Evolutionary conservation across 2,113 vertebrate genomes (phyloP), one percentile per base, ranked within the genome.

Genomic region (Chionodraco myersi): DNA sequence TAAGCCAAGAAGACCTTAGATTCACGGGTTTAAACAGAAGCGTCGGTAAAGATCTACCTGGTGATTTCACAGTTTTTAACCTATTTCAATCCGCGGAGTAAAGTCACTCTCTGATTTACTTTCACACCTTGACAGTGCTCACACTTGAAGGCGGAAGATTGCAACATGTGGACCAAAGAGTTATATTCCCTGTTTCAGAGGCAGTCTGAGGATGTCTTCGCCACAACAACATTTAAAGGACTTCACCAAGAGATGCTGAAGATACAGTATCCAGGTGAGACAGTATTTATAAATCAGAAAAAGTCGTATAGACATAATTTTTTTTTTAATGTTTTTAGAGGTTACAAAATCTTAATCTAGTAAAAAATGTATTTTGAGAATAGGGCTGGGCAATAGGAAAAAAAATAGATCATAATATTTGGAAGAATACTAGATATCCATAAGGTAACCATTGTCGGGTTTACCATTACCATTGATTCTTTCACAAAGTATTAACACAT

Each of bases 21-120:
- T 82, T 72, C 61, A 49, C 54, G 71, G 62, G 53, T 78, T 44
- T 73, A 67, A 70, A 68, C 61, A 77, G 78, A 77, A 78, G 79
- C 58, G 75, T 15, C 6, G 21, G 62, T 14, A 52, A 49, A 69
- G 68, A 74, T 72, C 61, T 58, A 49, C 62, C 41, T 73, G 44
- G 62, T 51, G 49, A 15, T 59, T 16, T 52, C 10, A 53, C 13
- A 34, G 15, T 73, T 79, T 77, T 62, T 70, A 73, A 76, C 53
- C 62, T 70, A 5, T 72, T 52, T 70, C 54, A 64, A 72, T 54
- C 54, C 68, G 44, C 12, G 45, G 18, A 45, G 16, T 52, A 63
- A 44, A 45, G 45, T 21, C 16, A 71, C 65, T 2, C 9, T 47
- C 44, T 60, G 34, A 36, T 73, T 83, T 59, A 11, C 54, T 78